phyloP scores from a whole-genome alignment of 1,140 invertebrate species.

The Zaprionus ornatus region DNA sequence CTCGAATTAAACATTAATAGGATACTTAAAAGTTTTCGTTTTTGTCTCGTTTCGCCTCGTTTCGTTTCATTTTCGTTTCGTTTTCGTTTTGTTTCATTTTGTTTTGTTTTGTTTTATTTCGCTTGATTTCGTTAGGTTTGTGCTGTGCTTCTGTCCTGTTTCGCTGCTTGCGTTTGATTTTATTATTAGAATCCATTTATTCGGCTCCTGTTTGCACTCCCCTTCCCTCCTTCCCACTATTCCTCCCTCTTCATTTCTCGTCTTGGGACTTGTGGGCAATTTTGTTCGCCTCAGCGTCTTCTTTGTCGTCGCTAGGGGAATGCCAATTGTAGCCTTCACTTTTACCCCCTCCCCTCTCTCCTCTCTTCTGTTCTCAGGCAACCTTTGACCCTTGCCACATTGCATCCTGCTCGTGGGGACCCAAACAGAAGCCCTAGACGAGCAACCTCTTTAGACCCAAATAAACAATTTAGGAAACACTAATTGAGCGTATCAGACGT shows the following conservation, averaged over 20 bases:
- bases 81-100: slow-evolving; percentile 26
- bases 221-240: too few species aligned
- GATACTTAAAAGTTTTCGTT: slow-evolving; percentile 77
- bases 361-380: background rate
- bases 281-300: slow-evolving; percentile 9
- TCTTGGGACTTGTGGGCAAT: slow-evolving; percentile 20
- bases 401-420: slow-evolving; percentile 25
- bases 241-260: background rate
- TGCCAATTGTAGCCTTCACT: slow-evolving; percentile 22
- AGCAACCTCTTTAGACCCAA: background rate
- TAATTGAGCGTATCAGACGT: background rate
- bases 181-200: slow-evolving; percentile 33
- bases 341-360: background rate
- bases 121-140: slow-evolving; percentile 13
- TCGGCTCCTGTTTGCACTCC: background rate
- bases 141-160: slow-evolving; percentile 19
- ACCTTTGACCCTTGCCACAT: slow-evolving; percentile 24
- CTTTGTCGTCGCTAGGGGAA: slow-evolving; percentile 13
- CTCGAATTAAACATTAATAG: slow-evolving; percentile 82
- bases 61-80: slow-evolving; percentile 30
- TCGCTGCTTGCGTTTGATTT: slow-evolving; percentile 27
- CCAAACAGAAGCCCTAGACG: slow-evolving; percentile 1
- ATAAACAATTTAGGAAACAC: background rate
- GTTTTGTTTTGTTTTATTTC: slow-evolving; percentile 12
- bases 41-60: slow-evolving; percentile 35